Evolutionary conservation across 2,113 vertebrate species (phyloP).

Genomic region (Hemiprocne comata): DNA sequence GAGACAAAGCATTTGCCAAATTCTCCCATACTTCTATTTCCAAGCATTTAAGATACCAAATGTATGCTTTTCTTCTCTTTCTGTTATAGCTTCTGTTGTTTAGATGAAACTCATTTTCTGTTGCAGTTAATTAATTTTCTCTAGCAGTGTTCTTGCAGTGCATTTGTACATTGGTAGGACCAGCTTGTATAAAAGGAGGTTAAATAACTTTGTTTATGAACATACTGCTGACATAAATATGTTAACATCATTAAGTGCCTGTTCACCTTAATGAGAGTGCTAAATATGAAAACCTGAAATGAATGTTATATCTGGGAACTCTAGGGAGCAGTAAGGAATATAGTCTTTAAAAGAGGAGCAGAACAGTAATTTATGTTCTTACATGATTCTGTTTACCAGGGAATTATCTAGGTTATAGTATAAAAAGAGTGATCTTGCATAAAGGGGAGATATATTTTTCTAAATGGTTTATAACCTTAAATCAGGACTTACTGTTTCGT

Average conservation of each 20-base stretch:
- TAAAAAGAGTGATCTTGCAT: background rate
- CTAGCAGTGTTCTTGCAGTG: background rate
- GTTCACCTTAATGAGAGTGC: background rate
- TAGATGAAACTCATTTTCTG: background rate
- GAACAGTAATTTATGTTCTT: background rate
- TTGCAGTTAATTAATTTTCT: too few species aligned
- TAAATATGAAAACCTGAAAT: slow-evolving; percentile 31
- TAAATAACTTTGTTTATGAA: slow-evolving; percentile 26
- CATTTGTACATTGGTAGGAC: background rate
- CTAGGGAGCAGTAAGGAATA: background rate
- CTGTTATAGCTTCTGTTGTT: background rate
- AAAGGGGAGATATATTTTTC: background rate
- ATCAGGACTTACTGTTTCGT: background rate
- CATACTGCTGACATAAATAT: background rate
- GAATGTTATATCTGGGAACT: background rate
- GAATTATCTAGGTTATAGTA: background rate
- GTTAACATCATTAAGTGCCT: slow-evolving; percentile 5
- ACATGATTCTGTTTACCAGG: slow-evolving; percentile 3
- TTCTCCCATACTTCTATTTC: background rate
- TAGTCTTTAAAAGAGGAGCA: background rate
- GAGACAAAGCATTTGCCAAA: background rate
- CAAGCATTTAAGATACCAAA: background rate
- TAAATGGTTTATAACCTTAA: background rate
- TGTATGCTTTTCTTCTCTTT: background rate
- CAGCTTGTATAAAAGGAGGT: background rate